These are phyloP conservation scores for Apodemus speciosus DNA, from an alignment of 2,113 vertebrate species.

Conservation along the genomic window DNA sequence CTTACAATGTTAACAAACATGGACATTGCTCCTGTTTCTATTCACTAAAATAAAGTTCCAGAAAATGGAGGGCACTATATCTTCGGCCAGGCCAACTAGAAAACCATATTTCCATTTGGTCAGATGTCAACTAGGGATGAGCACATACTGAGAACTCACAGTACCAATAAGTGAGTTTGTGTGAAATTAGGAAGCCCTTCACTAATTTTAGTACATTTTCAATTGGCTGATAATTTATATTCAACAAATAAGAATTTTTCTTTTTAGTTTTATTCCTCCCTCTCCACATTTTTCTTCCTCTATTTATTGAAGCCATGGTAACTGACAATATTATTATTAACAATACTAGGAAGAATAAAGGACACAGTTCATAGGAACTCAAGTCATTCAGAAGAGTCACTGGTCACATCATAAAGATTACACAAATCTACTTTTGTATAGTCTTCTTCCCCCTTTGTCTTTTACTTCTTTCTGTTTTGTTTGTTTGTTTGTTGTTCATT, in stretches of 20 bases:
- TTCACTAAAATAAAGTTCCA: constrained; percentile 24
- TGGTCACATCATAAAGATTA: not conserved
- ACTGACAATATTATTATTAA: not conserved
- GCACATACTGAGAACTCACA: constrained; percentile 52
- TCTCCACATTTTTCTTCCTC: not conserved
- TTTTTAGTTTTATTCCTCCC: not conserved
- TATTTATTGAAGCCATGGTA: not conserved
- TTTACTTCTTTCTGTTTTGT: not conserved
- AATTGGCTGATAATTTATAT: not conserved
- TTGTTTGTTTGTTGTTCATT: not conserved
- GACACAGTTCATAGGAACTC: not conserved
- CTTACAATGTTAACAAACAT: not conserved
- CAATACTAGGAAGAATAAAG: not conserved
- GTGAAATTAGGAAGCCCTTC: not conserved
- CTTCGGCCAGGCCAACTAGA: not conserved
- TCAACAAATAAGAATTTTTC: not conserved
- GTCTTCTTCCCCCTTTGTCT: not conserved
- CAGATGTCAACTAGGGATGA: constrained; percentile 43
- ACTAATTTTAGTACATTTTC: constrained; percentile 9
- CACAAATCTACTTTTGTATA: not conserved
- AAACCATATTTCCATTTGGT: constrained; percentile 19
- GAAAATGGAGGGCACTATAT: not conserved
- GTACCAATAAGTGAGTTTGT: not conserved
- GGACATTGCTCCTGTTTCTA: not conserved
- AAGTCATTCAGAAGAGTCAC: not conserved